Evolutionary conservation across 2,888 invertebrate genomes (phyloP).

Genomic region (Brenthis hecate): DNA sequence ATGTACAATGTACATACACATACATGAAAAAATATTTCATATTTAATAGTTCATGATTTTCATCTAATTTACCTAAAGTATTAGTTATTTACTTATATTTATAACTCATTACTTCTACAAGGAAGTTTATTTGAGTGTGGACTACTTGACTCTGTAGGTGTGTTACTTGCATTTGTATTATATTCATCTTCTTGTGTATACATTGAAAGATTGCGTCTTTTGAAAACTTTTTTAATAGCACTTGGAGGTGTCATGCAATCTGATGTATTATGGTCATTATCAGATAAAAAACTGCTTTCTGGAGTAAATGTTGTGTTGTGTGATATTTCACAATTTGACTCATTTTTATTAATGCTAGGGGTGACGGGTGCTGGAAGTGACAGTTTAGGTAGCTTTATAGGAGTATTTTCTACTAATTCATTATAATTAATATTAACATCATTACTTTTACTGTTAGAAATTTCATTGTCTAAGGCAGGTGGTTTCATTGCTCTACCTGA

Average conservation of each 20-base stretch:
- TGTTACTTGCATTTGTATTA: slow-evolving; percentile 51
- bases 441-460: neutral
- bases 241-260: slow-evolving; percentile 61
- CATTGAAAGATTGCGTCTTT: slow-evolving; percentile 71
- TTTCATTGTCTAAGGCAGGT: slow-evolving; percentile 41
- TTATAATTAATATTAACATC: slow-evolving; percentile 14
- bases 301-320: slow-evolving; percentile 45
- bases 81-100: slow-evolving; percentile 15
- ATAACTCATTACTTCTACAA: slow-evolving; percentile 43
- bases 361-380: slow-evolving; percentile 70
- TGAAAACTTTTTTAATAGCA: slow-evolving; percentile 64
- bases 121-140: slow-evolving; percentile 57
- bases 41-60: slow-evolving; percentile 18
- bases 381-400: slow-evolving; percentile 59
- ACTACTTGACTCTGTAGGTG: slow-evolving; percentile 51
- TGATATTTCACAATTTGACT: slow-evolving; percentile 47
- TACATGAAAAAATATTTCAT: neutral
- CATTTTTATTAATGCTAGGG: slow-evolving; percentile 51
- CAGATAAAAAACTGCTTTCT: slow-evolving; percentile 49
- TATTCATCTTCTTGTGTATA: slow-evolving; percentile 61
- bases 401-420: slow-evolving; percentile 46
- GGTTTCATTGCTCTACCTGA: slow-evolving; percentile 68
- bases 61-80: slow-evolving; percentile 11
- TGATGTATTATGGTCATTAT: slow-evolving; percentile 49
- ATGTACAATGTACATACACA: no score